A percentile compares a stretch with the other conserved stretches of the same genome.
Evolutionary conservation across 2,113 vertebrate species (phyloP).

Genomic region (Pollachius pollachius): DNA sequence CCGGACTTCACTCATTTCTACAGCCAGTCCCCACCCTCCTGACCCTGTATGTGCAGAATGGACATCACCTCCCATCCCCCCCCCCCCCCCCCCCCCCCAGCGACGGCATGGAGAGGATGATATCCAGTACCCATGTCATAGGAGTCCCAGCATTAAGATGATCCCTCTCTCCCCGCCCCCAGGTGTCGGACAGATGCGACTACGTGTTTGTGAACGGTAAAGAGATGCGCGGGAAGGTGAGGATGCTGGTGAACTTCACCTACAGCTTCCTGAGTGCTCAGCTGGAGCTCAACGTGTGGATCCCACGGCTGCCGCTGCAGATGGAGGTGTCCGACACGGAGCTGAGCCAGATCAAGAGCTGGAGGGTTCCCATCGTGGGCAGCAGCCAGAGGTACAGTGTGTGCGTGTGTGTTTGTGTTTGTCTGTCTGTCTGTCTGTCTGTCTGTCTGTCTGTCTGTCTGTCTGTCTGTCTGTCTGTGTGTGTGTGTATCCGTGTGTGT

Average conservation of each 20-base stretch:
- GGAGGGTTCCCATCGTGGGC: conserved; percentile 82
- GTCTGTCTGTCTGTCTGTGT: background rate
- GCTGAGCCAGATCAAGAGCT: conserved; percentile 94
- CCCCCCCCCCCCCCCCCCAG: too few relatives aligned
- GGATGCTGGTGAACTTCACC: conserved; percentile 87
- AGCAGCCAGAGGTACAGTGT: conserved; percentile 81
- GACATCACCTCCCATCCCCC: too few relatives aligned
- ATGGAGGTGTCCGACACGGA: conserved; percentile 94
- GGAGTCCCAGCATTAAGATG: too few relatives aligned
- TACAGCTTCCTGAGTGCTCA: conserved; percentile 85
- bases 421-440: conserved; percentile 22
- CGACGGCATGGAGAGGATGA: too few relatives aligned
- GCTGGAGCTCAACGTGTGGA: conserved; percentile 90
- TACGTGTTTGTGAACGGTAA: conserved; percentile 95
- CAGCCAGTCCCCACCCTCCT: too few relatives aligned
- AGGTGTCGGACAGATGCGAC: conserved; percentile 95
- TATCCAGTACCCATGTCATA: background rate
- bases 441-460: conserved; percentile 2
- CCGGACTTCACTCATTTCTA: too few relatives aligned
- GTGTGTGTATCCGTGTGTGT: background rate
- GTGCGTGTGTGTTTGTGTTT: background rate
- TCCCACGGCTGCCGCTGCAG: conserved; percentile 91
- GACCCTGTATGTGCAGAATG: too few relatives aligned
- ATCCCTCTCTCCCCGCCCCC: conserved; percentile 32
- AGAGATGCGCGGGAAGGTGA: conserved; percentile 90